phyloP scores from a whole-genome alignment of 1,140 invertebrate genomes.

The Neocloeon triangulifer region DNA sequence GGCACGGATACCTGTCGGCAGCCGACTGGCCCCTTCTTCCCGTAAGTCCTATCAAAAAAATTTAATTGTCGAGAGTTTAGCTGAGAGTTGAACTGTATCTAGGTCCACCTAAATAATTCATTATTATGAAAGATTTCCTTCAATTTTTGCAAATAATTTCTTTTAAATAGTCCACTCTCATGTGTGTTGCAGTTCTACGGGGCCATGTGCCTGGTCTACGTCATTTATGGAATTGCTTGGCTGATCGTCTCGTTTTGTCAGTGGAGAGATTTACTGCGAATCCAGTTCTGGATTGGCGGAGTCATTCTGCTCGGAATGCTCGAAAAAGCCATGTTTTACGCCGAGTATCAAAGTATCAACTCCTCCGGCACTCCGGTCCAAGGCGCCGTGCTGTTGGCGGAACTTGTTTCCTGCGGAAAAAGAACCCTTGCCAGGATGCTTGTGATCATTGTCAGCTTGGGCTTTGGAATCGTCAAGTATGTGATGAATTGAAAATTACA shows the following conservation, averaged over 20 bases:
- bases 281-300: constrained; percentile 88
- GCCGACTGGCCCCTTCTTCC: constrained; percentile 26
- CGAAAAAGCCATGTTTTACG: constrained; percentile 73
- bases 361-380: constrained; percentile 41
- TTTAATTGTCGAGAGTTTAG: too few relatives aligned
- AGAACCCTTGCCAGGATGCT: constrained; percentile 74
- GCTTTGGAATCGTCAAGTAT: constrained; percentile 89
- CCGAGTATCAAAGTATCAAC: constrained; percentile 63
- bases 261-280: constrained; percentile 75
- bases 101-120: too few relatives aligned
- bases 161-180: constrained; percentile 6
- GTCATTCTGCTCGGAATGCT: constrained; percentile 71
- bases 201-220: constrained; percentile 74
- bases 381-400: constrained; percentile 52
- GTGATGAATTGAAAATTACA: too few relatives aligned
- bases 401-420: constrained; percentile 74
- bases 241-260: constrained; percentile 57
- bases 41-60: constrained; percentile 14
- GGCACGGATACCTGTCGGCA: constrained; percentile 27
- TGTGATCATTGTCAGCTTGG: constrained; percentile 79
- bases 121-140: too few relatives aligned
- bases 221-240: constrained; percentile 63
- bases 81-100: too few relatives aligned
- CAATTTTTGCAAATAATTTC: too few relatives aligned
- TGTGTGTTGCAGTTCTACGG: constrained; percentile 53